Evolutionary conservation across 2,113 vertebrate species (phyloP).

Genomic region (Centrocercus urophasianus): DNA sequence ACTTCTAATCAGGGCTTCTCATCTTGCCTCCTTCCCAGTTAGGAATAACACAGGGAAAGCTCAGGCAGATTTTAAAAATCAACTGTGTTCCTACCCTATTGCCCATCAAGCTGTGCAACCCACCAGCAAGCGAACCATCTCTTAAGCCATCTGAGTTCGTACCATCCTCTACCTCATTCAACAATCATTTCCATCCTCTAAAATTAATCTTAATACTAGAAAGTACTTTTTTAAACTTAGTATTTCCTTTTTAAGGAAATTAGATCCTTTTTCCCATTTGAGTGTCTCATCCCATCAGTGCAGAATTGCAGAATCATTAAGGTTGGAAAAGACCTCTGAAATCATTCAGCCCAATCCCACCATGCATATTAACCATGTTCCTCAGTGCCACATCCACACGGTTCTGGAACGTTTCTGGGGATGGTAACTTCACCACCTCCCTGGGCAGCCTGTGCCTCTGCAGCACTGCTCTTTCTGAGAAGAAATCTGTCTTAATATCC

Average conservation of each 20-base stretch:
- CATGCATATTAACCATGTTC: too few relatives aligned
- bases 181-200: not conserved
- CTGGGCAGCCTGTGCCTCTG: too few relatives aligned
- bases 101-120: not conserved
- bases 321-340: too few relatives aligned
- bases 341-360: too few relatives aligned
- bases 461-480: too few relatives aligned
- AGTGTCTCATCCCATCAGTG: not conserved
- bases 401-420: too few relatives aligned
- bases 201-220: not conserved
- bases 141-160: not conserved
- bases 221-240: not conserved
- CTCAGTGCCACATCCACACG: too few relatives aligned
- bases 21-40: not conserved
- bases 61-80: not conserved
- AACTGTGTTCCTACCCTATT: rapidly evolving
- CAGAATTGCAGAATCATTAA: too few relatives aligned
- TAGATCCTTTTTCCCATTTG: not conserved
- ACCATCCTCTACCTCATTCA: not conserved
- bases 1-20: not conserved
- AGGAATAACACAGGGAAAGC: not conserved
- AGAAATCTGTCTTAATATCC: too few relatives aligned
- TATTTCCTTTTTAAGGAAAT: not conserved
- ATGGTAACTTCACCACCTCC: too few relatives aligned
- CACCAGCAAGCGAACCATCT: not conserved